Evolutionary conservation across 2,888 invertebrate genomes (phyloP), one percentile per base, ranked within the genome.

Genomic region (Lamproptera curius): DNA sequence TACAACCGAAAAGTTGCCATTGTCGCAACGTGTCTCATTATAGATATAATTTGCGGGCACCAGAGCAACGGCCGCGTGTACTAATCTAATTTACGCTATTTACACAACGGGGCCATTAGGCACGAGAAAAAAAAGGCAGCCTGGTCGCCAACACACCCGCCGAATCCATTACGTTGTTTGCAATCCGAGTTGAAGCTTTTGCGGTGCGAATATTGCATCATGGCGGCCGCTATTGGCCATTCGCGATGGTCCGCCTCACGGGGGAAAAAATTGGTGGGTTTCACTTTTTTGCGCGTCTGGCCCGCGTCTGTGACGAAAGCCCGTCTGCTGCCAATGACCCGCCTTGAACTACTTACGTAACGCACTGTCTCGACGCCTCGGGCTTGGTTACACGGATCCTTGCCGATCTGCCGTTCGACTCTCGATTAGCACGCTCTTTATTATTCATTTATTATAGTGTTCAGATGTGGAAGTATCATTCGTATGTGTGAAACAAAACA

Each of bases 221-320:
- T 34, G 33, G 47, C 52, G 46, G 55, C 46, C 51, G 54, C 46
- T 51, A 55, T 46, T 50, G 54, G 48, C 58, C 56, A 62, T 61
- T 42, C 46, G 52, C 45, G 53, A 51, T 50, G 42, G 57, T 51
- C 53, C 55, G n/a, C 65, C 64, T 57, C 55, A 57, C 63, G 65
- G 63, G 67, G 72, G 77, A 82, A 70, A 82, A 80, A 70, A 82
- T 80, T 67, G 70, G 66, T 70, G 69, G 72, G 80, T 84, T 85
- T 84, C 80, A 80, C 80, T 84, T 86, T 85, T 85, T 86, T 86
- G 82, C 62, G 65, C 73, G 86, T 85, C 86, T 86, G 79, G 81
- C 69, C 65, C 61, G 65, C 65, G 85, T 85, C 84, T 85, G 79
- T 67, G 73, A 64, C 67, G 67, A 73, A 74, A 72, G 67, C 65